phyloP scores from a whole-genome alignment of 1,140 invertebrate genomes.

The Pseudomyrmex gracilis region DNA sequence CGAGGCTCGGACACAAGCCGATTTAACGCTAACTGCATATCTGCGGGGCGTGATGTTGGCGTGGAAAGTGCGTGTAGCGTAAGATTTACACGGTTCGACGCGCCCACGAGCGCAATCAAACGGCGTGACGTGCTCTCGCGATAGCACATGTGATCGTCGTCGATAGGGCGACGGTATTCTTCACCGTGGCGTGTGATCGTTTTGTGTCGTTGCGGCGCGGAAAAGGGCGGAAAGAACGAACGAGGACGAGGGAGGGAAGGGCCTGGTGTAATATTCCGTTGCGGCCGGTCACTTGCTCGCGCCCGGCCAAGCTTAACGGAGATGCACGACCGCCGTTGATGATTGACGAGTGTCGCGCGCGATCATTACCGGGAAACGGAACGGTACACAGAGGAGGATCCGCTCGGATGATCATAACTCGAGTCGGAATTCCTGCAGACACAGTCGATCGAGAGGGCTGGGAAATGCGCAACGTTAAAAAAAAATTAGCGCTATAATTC shows the following conservation, averaged over 20 bases:
- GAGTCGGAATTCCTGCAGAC: background rate
- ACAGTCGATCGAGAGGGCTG: background rate
- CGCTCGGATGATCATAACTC: constrained; percentile 9
- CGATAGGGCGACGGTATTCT: constrained; percentile 49
- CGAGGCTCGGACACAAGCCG: background rate
- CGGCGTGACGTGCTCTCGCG: constrained; percentile 68
- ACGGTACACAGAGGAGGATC: constrained; percentile 24
- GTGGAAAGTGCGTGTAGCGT: constrained; percentile 18
- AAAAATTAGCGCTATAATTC: too few relatives aligned
- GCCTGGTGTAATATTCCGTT: constrained; percentile 15
- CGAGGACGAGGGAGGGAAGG: background rate
- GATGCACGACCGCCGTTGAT: constrained; percentile 64
- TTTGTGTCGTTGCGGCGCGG: background rate
- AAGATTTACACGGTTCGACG: constrained; percentile 71
- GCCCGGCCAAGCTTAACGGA: constrained; percentile 56
- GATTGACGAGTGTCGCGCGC: constrained; percentile 59
- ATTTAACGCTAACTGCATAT: constrained; percentile 35
- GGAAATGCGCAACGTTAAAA: background rate
- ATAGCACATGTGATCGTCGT: constrained; percentile 61
- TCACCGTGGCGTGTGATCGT: constrained; percentile 43
- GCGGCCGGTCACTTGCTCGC: constrained; percentile 41
- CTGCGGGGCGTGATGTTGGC: constrained; percentile 35
- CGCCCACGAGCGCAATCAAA: constrained; percentile 60
- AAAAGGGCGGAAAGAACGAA: background rate
- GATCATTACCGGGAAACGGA: constrained; percentile 49